phyloP scores from a whole-genome alignment of 30 jellyfish, hydroid and myxozoan genomes.

The Clytia hemisphaerica region DNA sequence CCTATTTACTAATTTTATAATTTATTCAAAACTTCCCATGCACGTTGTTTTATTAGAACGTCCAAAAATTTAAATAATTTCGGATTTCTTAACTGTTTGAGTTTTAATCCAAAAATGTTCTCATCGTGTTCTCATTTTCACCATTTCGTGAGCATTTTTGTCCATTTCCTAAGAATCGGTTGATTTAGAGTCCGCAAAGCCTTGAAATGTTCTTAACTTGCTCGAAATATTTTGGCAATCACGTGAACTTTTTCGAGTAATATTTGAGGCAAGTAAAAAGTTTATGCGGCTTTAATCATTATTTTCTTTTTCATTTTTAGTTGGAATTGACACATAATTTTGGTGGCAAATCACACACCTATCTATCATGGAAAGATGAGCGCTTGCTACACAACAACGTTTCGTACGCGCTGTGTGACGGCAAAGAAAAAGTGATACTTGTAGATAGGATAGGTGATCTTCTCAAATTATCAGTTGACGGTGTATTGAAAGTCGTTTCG shows the following conservation, averaged over 20 bases:
- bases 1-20: no score
- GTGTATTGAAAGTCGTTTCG: not conserved
- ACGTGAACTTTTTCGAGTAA: not conserved
- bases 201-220: not conserved
- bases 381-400: not conserved
- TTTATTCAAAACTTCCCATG: no score
- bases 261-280: not conserved
- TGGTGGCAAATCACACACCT: not conserved
- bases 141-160: no score
- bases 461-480: not conserved
- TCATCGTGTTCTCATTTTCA: no score
- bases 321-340: not conserved
- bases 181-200: not conserved
- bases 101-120: no score
- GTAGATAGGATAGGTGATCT: conserved; percentile 2
- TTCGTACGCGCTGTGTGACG: conserved; percentile 11
- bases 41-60: no score
- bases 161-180: not conserved
- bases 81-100: no score
- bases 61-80: no score
- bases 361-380: not conserved
- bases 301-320: not conserved
- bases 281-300: not conserved
- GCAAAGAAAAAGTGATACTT: not conserved
- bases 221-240: not conserved